These are phyloP conservation scores for Cynoglossus semilaevis DNA, from an alignment of 2,113 vertebrate species.

Conservation along the genomic window DNA sequence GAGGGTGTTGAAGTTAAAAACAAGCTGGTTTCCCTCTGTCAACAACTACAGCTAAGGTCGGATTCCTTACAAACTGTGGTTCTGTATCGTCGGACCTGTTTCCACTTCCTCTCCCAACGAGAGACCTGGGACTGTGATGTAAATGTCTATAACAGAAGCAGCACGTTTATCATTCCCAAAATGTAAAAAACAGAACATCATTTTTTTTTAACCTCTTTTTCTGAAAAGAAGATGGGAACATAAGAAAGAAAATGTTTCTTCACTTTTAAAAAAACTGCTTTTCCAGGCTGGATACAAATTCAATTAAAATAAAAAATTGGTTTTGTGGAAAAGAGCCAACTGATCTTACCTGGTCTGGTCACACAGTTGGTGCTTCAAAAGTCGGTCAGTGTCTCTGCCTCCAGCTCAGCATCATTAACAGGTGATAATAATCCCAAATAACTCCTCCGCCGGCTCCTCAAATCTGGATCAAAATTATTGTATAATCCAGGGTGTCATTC, in stretches of 20 bases:
- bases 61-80: constrained; percentile 34
- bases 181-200: constrained; percentile 59
- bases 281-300: neutral
- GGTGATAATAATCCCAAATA: constrained; percentile 48
- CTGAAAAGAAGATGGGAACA: neutral
- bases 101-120: constrained; percentile 58
- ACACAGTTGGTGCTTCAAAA: constrained; percentile 26
- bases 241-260: constrained; percentile 4
- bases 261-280: constrained; percentile 12
- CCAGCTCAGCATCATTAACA: constrained; percentile 50
- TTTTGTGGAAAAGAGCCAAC: neutral
- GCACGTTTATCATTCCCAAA: constrained; percentile 37
- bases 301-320: constrained; percentile 7
- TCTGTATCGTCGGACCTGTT: constrained; percentile 45
- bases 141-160: constrained; percentile 69
- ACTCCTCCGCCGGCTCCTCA: constrained; percentile 15
- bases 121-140: constrained; percentile 54
- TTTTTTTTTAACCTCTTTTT: constrained; percentile 3
- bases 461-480: constrained; percentile 22
- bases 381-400: constrained; percentile 19
- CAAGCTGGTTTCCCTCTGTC: constrained; percentile 36
- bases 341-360: constrained; percentile 58
- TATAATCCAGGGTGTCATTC: constrained; percentile 68
- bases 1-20: constrained; percentile 20
- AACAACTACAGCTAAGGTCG: constrained; percentile 43